Percentiles rank a stretch among this genome's conserved stretches.
Conservation (phyloP, 1,140 invertebrate species). For the Drosophila sp. region DNA sequence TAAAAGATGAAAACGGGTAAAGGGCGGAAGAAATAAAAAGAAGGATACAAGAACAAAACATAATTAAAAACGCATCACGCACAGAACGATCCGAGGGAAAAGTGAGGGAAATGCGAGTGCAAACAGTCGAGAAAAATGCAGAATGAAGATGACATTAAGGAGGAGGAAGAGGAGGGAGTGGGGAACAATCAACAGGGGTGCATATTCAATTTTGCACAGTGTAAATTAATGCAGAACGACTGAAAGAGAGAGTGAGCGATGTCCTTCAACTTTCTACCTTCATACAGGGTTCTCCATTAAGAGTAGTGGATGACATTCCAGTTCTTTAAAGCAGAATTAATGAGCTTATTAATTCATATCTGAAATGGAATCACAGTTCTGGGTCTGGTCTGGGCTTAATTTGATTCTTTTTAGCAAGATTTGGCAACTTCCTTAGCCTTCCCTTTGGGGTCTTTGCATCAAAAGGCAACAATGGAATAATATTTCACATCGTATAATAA, state of each 20-base stretch:
- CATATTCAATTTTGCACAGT: slow-evolving; percentile 22
- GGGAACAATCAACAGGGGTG: slow-evolving; percentile 27
- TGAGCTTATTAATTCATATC: no score
- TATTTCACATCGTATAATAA: not conserved
- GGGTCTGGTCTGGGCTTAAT: no score
- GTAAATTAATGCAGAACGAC: slow-evolving; percentile 21
- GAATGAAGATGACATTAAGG: slow-evolving; percentile 15
- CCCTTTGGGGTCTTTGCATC: not conserved
- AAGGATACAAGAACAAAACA: slow-evolving; percentile 55
- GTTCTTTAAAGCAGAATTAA: no score
- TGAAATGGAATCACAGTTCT: no score
- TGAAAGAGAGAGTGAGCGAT: slow-evolving; percentile 19
- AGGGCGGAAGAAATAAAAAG: slow-evolving; percentile 6
- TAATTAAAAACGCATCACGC: slow-evolving; percentile 73
- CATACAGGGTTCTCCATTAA: not conserved
- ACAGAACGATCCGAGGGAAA: slow-evolving; percentile 17
- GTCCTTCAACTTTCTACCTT: not conserved
- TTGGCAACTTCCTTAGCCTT: not conserved
- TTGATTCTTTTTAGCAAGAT: not conserved
- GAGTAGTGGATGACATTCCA: not conserved
- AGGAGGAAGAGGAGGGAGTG: not conserved
- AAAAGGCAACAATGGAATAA: slow-evolving; percentile 1
- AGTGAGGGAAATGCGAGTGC: slow-evolving; percentile 56
- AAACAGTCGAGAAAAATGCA: slow-evolving; percentile 47
- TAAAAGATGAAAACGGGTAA: slow-evolving; percentile 28